These are phyloP conservation scores for Dipodomys merriami DNA, from an alignment of 2,113 vertebrate species.

Conservation along the genomic window DNA sequence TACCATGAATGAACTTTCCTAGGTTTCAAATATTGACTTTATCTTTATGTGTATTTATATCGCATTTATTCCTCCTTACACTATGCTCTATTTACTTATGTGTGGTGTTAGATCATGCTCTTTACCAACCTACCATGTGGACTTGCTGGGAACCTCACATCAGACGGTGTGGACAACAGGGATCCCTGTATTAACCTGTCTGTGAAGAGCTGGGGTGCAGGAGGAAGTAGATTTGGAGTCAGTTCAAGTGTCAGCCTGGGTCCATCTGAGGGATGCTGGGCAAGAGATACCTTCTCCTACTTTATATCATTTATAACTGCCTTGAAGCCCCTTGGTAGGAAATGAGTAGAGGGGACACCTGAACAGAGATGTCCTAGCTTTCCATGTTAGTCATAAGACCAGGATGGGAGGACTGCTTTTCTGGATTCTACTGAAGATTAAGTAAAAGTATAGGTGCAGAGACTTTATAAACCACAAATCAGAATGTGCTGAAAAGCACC, in stretches of 20 bases:
- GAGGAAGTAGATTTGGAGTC: not conserved
- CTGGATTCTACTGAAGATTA: not conserved
- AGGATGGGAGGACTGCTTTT: not conserved
- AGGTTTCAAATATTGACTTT: conserved; percentile 65
- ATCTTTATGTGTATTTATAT: conserved; percentile 53
- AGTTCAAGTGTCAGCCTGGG: not conserved
- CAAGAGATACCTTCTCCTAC: not conserved
- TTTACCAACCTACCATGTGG: not conserved
- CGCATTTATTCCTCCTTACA: conserved; percentile 13
- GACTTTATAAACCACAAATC: conserved; percentile 11
- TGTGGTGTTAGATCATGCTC: not conserved
- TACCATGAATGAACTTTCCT: not conserved
- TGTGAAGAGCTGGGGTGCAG: not conserved
- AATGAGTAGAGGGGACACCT: not conserved
- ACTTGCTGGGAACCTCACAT: not conserved
- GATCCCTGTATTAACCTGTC: not conserved
- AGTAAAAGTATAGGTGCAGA: not conserved
- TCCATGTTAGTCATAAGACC: not conserved
- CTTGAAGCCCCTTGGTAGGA: not conserved
- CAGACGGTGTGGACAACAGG: not conserved
- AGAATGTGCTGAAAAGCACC: not conserved
- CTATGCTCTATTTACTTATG: not conserved
- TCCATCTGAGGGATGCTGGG: not conserved
- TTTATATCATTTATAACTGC: not conserved
- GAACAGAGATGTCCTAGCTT: not conserved